Evolutionary conservation across 2,888 invertebrate species (phyloP).

Genomic region (Epinotia brunnichana): DNA sequence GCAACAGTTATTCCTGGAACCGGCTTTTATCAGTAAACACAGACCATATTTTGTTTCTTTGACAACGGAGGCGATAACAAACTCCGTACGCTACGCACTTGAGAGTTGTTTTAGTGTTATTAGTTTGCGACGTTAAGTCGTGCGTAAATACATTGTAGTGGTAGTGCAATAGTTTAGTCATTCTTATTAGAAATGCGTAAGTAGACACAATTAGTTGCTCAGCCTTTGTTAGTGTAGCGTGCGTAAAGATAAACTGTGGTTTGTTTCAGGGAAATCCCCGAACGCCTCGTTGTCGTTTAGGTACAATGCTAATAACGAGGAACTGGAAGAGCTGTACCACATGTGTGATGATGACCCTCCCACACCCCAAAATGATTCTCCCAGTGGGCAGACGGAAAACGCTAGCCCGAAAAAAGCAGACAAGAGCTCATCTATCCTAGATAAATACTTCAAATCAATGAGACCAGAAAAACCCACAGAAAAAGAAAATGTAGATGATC

Average conservation of each 20-base stretch:
- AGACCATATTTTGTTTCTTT: conserved; percentile 56
- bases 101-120: conserved; percentile 44
- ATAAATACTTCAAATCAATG: conserved; percentile 80
- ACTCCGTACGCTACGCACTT: conserved; percentile 48
- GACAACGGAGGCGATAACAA: conserved; percentile 69
- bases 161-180: conserved; percentile 11
- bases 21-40: conserved; percentile 42
- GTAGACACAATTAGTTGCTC: conserved; percentile 31
- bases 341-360: conserved; percentile 85
- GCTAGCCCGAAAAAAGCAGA: conserved; percentile 77
- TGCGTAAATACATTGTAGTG: conserved; percentile 12
- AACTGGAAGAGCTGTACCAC: conserved; percentile 87
- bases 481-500: conserved; percentile 72
- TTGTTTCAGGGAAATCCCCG: conserved; percentile 73
- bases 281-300: conserved; percentile 85
- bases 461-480: conserved; percentile 58
- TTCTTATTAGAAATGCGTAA: conserved; percentile 42
- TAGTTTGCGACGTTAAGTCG: conserved; percentile 18
- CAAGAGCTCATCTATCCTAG: conserved; percentile 75
- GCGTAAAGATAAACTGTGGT: conserved; percentile 31
- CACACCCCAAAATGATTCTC: conserved; percentile 77
- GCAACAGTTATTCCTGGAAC: conserved; percentile 40
- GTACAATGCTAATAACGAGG: conserved; percentile 90
- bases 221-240: conserved; percentile 26
- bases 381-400: conserved; percentile 65